Evolutionary conservation across 1,140 invertebrate genomes (phyloP), one percentile per base, ranked within the genome.

Genomic region (Plutomurus gul): DNA sequence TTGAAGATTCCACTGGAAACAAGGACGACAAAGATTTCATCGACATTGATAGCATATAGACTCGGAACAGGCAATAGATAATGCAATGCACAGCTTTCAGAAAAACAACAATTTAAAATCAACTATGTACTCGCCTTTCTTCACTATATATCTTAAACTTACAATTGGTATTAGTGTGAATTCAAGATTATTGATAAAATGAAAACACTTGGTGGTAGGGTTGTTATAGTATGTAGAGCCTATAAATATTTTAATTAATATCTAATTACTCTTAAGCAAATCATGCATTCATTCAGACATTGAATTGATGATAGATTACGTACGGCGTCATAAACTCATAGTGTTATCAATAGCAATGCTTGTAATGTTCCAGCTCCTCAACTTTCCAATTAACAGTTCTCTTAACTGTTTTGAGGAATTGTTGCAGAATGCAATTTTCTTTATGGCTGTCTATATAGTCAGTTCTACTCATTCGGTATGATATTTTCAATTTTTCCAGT

Each of bases 1-100:
- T 86, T 81, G 84, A 84, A 83, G 83, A 86, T 71, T 84, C 82
- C 37, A 88, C 89, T 79, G 89, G 89, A 83, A 87, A 87, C 72
- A 86, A 88, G 46, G 87, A 88, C 47, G 89, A 90, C 30, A 91
- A 91, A 83, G 92, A 93, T 82, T 92, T 91, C 84, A 87, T 96
- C 84, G 94, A 96, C 87, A 96, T 96, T 86, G 95, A 97, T 90
- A 94, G 93, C 85, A 96, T 96, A 86, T 97, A 94, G 90, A 88
- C 20, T 65, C 18, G 13, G 30, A 25, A 56, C 51, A 25, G 16
- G 51, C 20, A 22, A 65, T 65, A 65, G 30, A 65, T 25, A 60
- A 65, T 65, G 27, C 56, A 65, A 65, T 65, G 56, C 56, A 65
- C 56, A n/a, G 56, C 56, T 65, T 65, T 65, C 27, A 33, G 27